Evolutionary conservation across 1,140 invertebrate species (phyloP).

Genomic region (Eupristina koningsbergeri): DNA sequence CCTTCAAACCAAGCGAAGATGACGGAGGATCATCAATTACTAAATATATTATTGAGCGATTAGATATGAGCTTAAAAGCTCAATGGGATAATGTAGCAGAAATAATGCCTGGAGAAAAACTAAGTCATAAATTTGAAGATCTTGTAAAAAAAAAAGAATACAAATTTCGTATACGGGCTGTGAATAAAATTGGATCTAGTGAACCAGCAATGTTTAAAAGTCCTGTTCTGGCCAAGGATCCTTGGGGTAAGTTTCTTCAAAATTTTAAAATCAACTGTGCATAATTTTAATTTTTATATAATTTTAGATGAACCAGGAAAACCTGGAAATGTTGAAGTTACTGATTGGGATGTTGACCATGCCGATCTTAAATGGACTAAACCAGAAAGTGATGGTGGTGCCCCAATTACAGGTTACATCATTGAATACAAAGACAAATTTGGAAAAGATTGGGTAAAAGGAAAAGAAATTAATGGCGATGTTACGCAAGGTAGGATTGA

Average conservation of each 20-base stretch:
- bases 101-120: conserved; percentile 78
- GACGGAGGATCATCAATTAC: conserved; percentile 92
- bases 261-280: conserved; percentile 11
- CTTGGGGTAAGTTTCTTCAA: conserved; percentile 85
- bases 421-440: conserved; percentile 96
- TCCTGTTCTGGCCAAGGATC: conserved; percentile 95
- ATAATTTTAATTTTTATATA: conserved; percentile 38
- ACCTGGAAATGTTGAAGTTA: conserved; percentile 90
- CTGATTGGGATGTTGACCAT: conserved; percentile 96
- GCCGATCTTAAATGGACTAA: conserved; percentile 93
- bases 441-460: conserved; percentile 89
- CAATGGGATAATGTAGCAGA: conserved; percentile 90
- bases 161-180: conserved; percentile 95
- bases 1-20: conserved; percentile 93
- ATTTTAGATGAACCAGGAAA: conserved; percentile 91
- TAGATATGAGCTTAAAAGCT: conserved; percentile 90
- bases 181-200: conserved; percentile 91
- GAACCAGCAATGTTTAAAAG: conserved; percentile 91
- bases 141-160: conserved; percentile 90
- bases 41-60: conserved; percentile 95
- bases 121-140: conserved; percentile 89
- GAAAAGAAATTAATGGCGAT: conserved; percentile 86
- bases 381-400: conserved; percentile 92
- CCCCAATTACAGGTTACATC: conserved; percentile 94
- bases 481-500: conserved; percentile 84